Base-by-base conservation (phyloP, 2,113 vertebrate genomes). In the Dermatemys mawii region DNA sequence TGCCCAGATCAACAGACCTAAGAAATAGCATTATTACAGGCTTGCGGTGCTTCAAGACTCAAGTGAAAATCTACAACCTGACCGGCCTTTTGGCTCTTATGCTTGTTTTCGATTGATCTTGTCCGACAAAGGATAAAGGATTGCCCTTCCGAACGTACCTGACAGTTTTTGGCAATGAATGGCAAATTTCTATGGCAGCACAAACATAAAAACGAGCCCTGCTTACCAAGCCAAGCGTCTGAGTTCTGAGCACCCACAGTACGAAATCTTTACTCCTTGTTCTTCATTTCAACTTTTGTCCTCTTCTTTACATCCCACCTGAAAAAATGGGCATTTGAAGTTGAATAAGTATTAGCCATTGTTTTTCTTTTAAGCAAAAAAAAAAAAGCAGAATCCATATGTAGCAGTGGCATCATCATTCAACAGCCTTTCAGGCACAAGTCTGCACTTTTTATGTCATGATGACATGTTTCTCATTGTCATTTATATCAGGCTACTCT, bases 1-100 rank as follows among this genome's bases (percentile, higher is more conserved):
- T 91, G 99, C 99, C 97, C 98, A 99, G 98, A 99, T 99, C 98
- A 98, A 98, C 98, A 99, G 99, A 98, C 99, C 98, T 98, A 99
- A 99, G 99, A 99, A 99, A 98, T 99, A 99, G 98, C 97, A 84
- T 96, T 96, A 78, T 78, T 95, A 92, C 49, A 91, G 96, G 97
- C 97, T 97, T 95, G 84, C 94, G 94, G 98, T 95, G 97, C 98
- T 98, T 97, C 98, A 82, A 93, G 98, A 97, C 97, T 96, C 93
- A 96, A 97, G 95, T n/a, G 94, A 97, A 98, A 96, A 95, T 93
- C 97, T 84, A 87, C 97, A 92, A 96, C 90, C 22, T 88, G 60
- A 94, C 97, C 96, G 96, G 98, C 97, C 96, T 97, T 38, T 96
- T 95, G 97, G 95, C 97, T 98, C 94, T 95, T 94, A 57, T 90